These are phyloP conservation scores for Semotilus atromaculatus DNA, from an alignment of 2,797 vertebrate species.

Conservation along the genomic window DNA sequence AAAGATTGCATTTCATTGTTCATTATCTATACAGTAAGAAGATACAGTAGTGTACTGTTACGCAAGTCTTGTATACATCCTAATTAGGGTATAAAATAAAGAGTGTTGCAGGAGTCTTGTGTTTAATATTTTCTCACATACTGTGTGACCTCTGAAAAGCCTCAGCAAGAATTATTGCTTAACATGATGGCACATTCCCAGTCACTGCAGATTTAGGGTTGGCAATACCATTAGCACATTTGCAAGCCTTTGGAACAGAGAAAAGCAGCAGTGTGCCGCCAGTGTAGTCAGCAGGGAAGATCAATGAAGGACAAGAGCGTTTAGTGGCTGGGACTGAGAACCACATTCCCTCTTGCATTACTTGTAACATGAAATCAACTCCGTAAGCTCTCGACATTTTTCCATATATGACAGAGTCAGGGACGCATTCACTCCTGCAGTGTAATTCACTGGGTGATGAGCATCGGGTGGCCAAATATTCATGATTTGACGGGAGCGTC, in stretches of 20 bases:
- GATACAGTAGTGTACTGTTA: neutral
- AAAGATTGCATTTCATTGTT: neutral
- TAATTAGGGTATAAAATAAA: conserved; percentile 5
- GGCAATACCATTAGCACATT: conserved; percentile 63
- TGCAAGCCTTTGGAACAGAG: conserved; percentile 58
- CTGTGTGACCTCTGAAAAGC: conserved; percentile 48
- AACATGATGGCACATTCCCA: conserved; percentile 63
- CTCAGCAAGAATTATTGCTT: conserved; percentile 51
- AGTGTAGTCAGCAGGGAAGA: conserved; percentile 57
- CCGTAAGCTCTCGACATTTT: conserved; percentile 52
- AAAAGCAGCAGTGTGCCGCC: conserved; percentile 53
- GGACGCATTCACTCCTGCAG: conserved; percentile 15
- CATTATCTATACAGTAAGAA: neutral
- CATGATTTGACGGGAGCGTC: conserved; percentile 34
- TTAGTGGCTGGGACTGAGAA: conserved; percentile 58
- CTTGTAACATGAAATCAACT: conserved; percentile 57
- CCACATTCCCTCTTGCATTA: conserved; percentile 51
- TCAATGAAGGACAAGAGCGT: conserved; percentile 58
- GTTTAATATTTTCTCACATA: conserved; percentile 38
- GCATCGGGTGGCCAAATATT: conserved; percentile 25
- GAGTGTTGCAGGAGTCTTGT: conserved; percentile 11
- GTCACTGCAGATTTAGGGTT: conserved; percentile 60
- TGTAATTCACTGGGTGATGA: conserved; percentile 38
- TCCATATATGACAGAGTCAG: conserved; percentile 41
- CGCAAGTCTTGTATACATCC: neutral